Conservation (phyloP, 2,113 vertebrate genomes). For the Chlamydotis undulata region DNA sequence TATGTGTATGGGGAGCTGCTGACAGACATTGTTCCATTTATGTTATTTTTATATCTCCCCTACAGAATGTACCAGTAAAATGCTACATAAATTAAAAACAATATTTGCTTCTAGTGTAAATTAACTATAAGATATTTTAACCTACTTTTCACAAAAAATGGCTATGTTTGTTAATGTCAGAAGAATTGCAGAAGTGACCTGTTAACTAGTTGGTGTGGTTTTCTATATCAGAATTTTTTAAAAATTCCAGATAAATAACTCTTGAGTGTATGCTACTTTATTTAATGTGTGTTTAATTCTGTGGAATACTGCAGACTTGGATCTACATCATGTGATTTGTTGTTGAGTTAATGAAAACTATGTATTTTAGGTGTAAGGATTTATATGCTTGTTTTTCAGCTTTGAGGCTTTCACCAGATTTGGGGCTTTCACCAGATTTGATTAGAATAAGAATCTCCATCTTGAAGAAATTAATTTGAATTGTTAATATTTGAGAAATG, state of each 20-base stretch:
- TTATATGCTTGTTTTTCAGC: neutral
- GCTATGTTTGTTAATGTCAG: neutral
- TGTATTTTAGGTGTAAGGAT: neutral
- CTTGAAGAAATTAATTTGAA: neutral
- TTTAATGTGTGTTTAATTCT: neutral
- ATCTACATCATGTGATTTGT: neutral
- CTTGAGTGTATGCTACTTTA: rapidly evolving
- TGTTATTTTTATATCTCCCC: neutral
- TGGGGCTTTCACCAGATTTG: neutral
- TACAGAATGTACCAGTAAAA: neutral
- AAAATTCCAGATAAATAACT: neutral
- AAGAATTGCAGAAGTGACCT: neutral
- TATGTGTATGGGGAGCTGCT: neutral
- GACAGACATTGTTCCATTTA: neutral
- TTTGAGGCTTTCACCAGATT: neutral
- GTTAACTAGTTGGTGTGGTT: neutral
- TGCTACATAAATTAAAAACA: neutral
- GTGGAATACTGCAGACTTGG: neutral
- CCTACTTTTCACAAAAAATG: neutral
- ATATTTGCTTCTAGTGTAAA: neutral
- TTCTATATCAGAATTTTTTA: neutral
- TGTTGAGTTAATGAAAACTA: neutral
- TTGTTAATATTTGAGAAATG: neutral
- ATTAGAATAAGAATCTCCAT: neutral
- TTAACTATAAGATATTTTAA: neutral